phyloP scores from a whole-genome alignment of 1,140 invertebrate species.

The Amyelois transitella region DNA sequence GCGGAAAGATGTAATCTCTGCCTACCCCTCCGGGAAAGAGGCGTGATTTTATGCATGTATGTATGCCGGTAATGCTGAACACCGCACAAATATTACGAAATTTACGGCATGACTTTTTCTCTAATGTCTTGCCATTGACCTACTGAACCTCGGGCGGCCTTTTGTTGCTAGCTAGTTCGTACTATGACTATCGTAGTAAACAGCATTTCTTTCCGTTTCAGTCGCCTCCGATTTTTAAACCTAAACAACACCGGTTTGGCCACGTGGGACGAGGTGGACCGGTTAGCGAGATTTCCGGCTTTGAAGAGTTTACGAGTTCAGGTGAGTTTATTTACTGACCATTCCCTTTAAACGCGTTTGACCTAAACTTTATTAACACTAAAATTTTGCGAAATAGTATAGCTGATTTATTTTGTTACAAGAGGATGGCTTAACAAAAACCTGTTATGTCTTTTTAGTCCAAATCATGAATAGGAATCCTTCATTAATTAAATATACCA shows the following conservation, averaged over 20 bases:
- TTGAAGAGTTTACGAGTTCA: constrained; percentile 89
- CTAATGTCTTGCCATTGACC: constrained; percentile 35
- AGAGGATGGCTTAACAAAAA: too few species aligned
- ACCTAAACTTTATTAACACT: not conserved
- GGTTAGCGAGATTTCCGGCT: constrained; percentile 85
- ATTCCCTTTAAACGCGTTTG: too few species aligned
- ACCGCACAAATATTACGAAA: constrained; percentile 3
- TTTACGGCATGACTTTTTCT: constrained; percentile 10
- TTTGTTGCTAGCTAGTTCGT: not conserved
- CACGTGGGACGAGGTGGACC: constrained; percentile 91
- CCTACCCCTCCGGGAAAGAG: too few species aligned
- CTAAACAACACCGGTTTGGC: constrained; percentile 87
- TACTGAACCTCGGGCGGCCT: constrained; percentile 24
- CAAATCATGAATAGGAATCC: too few species aligned
- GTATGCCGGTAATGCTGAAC: not conserved
- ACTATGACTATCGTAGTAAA: not conserved
- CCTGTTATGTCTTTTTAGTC: too few species aligned
- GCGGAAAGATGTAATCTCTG: too few species aligned
- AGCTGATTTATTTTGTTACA: too few species aligned
- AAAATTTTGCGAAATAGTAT: too few species aligned
- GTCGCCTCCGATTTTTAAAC: constrained; percentile 85
- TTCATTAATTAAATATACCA: too few species aligned
- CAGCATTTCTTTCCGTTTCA: constrained; percentile 58
- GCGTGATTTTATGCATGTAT: too few species aligned
- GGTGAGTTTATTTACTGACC: constrained; percentile 63